phyloP scores from a whole-genome alignment of 2,888 invertebrate species.

The Pyrrhia umbra region DNA sequence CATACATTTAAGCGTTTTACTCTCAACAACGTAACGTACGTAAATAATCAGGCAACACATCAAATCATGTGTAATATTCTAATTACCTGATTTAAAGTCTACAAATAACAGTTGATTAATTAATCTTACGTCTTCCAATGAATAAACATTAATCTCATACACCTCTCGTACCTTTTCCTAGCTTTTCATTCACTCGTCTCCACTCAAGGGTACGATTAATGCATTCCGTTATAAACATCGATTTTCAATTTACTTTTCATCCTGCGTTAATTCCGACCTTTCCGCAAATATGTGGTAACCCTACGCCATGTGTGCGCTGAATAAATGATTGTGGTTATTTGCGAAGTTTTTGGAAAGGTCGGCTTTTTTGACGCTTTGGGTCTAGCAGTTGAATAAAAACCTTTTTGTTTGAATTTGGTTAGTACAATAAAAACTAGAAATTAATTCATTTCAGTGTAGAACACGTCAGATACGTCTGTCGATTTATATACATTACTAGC shows the following conservation, averaged over 20 bases:
- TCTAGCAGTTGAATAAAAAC: background rate
- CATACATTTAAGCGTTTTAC: too few relatives aligned
- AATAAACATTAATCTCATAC: conserved; percentile 33
- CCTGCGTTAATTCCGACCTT: conserved; percentile 29
- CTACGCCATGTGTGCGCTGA: conserved; percentile 32
- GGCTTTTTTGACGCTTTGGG: conserved; percentile 6
- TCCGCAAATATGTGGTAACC: conserved; percentile 10
- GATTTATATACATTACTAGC: too few relatives aligned
- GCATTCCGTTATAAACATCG: conserved; percentile 35
- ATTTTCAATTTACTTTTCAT: conserved; percentile 55
- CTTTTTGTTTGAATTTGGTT: background rate
- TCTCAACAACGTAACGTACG: too few relatives aligned
- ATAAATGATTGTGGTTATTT: conserved; percentile 38
- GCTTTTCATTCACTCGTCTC: conserved; percentile 17
- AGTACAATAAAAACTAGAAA: too few relatives aligned
- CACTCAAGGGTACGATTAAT: conserved; percentile 48
- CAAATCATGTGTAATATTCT: background rate
- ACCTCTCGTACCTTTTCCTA: background rate
- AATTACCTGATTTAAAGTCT: background rate
- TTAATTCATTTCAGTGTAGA: too few relatives aligned
- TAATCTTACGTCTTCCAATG: background rate
- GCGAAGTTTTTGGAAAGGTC: background rate
- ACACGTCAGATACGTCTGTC: too few relatives aligned
- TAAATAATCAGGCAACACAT: too few relatives aligned
- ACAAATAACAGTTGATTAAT: conserved; percentile 8